Evolutionary conservation across 2,113 vertebrate species (phyloP).

Genomic region (Regulus satrapa): DNA sequence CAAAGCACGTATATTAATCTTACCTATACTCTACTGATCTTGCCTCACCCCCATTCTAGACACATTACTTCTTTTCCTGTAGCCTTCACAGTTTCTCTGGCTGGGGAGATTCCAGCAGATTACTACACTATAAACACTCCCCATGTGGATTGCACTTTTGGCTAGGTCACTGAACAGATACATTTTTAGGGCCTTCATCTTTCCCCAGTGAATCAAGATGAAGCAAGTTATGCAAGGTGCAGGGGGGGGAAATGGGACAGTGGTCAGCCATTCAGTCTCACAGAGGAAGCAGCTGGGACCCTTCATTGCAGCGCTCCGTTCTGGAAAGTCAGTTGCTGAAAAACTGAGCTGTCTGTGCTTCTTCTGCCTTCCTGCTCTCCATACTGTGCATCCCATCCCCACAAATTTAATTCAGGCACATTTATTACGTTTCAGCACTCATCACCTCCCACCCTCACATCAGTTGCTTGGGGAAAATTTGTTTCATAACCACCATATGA

Average conservation of each 20-base stretch:
- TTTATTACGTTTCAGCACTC: background rate
- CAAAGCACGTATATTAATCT: background rate
- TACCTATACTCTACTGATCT: background rate
- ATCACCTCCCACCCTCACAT: background rate
- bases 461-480: background rate
- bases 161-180: background rate
- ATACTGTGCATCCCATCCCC: background rate
- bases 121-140: fast-evolving
- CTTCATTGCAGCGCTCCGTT: background rate
- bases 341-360: background rate
- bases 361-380: background rate
- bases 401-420: background rate
- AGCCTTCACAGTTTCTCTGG: background rate
- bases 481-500: background rate
- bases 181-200: background rate
- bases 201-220: background rate
- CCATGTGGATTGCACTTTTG: background rate
- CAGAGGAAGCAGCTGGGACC: background rate
- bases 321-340: background rate
- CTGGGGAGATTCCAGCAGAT: background rate
- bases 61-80: background rate
- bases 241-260: background rate
- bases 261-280: background rate
- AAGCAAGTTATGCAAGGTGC: background rate
- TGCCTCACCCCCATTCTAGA: background rate